Evolutionary conservation across 2,888 invertebrate species (phyloP).

Genomic region (Merodon equestris): DNA sequence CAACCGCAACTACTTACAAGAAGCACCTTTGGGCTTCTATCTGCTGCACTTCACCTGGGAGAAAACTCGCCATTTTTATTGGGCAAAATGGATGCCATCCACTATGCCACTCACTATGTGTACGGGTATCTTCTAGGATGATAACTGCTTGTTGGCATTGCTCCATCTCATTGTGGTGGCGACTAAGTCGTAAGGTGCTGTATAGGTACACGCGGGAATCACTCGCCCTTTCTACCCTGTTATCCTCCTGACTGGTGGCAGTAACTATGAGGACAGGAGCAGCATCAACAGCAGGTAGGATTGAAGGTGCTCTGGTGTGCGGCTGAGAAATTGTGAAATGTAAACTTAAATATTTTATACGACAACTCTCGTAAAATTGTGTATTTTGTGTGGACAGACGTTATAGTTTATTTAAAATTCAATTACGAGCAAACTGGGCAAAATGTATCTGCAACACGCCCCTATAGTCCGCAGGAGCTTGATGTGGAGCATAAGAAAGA

Average conservation of each 20-base stretch:
- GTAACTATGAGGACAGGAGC: too few species aligned
- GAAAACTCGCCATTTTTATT: too few species aligned
- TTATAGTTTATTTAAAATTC: constrained; percentile 78
- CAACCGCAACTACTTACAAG: constrained; percentile 47
- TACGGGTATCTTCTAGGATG: constrained; percentile 23
- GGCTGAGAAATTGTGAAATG: constrained; percentile 58
- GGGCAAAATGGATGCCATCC: neutral
- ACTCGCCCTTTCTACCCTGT: too few species aligned
- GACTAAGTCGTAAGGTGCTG: constrained; percentile 17
- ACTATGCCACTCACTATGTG: neutral
- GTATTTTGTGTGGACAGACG: constrained; percentile 68
- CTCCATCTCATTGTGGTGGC: constrained; percentile 52
- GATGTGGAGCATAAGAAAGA: constrained; percentile 25
- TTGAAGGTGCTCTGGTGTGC: constrained; percentile 1
- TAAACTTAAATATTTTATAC: constrained; percentile 69
- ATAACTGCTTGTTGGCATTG: constrained; percentile 50
- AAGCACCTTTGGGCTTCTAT: neutral
- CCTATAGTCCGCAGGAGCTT: constrained; percentile 15
- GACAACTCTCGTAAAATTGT: constrained; percentile 68
- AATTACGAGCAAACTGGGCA: constrained; percentile 74
- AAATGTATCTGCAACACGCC: constrained; percentile 51
- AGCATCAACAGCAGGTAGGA: neutral
- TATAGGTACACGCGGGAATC: constrained; percentile 8
- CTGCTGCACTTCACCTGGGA: too few species aligned
- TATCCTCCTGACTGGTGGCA: too few species aligned